phyloP scores from a whole-genome alignment of 2,797 vertebrate species.

The Euphonia xanthogaster region DNA sequence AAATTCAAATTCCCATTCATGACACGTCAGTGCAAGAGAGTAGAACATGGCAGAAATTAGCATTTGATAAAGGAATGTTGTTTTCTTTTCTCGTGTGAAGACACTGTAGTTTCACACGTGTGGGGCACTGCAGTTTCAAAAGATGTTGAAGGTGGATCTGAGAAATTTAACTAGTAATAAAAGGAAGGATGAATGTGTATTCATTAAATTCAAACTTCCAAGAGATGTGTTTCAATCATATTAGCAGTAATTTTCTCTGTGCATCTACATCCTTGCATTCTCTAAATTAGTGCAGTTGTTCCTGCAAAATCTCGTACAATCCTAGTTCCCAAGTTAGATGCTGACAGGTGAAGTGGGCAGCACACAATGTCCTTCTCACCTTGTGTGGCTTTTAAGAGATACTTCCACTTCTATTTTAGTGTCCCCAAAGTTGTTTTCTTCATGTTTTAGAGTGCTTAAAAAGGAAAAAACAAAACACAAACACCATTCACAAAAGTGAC shows the following conservation, averaged over 20 bases:
- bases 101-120: no score
- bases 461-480: background rate
- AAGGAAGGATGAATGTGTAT: background rate
- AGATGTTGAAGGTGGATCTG: background rate
- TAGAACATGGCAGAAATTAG: background rate
- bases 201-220: background rate
- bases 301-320: background rate
- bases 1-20: background rate
- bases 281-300: background rate
- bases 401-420: background rate
- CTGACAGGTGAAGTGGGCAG: background rate
- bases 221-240: background rate
- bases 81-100: background rate
- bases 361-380: background rate
- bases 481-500: background rate
- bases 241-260: background rate
- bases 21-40: background rate
- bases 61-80: background rate
- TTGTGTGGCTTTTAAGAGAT: background rate
- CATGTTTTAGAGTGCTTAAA: background rate
- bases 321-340: background rate
- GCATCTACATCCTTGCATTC: background rate
- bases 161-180: background rate
- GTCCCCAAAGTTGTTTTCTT: background rate
- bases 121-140: background rate